Base-by-base conservation (phyloP, 2,113 vertebrate species). In the Plecotus auritus region DNA sequence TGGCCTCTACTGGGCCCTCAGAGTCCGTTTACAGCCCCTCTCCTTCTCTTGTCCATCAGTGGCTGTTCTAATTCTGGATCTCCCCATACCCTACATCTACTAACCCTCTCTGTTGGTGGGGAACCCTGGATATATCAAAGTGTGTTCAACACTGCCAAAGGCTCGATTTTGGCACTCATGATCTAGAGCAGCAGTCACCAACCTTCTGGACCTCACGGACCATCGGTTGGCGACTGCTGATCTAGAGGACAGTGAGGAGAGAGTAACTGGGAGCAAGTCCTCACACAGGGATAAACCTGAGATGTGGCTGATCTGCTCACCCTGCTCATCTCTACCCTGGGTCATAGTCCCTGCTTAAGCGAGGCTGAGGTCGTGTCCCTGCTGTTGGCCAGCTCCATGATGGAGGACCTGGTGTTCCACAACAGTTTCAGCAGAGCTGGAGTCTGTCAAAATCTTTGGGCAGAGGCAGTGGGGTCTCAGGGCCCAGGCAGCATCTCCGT, bases 291-390 rank as follows among this genome's bases (percentile, higher is more conserved):
- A 18, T 76, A 26, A 76, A 14, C 28, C 81, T 42, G 16, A 82
- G 14, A 42, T 37, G 56, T 16, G 1, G 16, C 35, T 59, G 51
- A 40, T 7, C 35, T 35, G 7, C 69, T 40, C 12, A 9, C 11
- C 51, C 20, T 4, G 6, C 22, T 40, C n/a, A 10, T n/a, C 30
- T 61, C 51, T 30, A 32, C 18, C 26, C 12, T 16, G 13, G 76
- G 35, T 20, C 76, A 40, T 0, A 2, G 59, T 40, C 45, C 6
- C 42, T 12, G 40, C 20, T 11, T 1, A 8, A 51, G 9, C 5
- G 11, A 17, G 45, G 61, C 61, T 4, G 45, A n/a, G 17, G 45
- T 17, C 32, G 8, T 26, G 13, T 59, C 35, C 59, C 32, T 66
- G 45, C 42, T 22, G 73, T 40, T 26, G 10, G 12, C 45, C 82